Evolutionary conservation across 2,797 vertebrate species (phyloP).

Genomic region (Gobio occitaniae): DNA sequence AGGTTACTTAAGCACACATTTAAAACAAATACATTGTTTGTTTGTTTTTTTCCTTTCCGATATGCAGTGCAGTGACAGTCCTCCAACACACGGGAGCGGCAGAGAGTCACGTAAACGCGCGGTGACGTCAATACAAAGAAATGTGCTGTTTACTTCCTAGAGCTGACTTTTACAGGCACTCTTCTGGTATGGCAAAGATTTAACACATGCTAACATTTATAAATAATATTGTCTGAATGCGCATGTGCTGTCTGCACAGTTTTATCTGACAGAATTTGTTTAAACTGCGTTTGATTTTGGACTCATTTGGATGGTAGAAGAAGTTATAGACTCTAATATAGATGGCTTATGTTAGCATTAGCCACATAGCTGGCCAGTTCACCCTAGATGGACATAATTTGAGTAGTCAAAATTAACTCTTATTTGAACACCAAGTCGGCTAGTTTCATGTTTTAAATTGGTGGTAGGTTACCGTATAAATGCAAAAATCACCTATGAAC

Average conservation of each 20-base stretch:
- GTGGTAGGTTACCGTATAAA: neutral
- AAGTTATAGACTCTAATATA: neutral
- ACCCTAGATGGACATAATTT: conserved; percentile 16
- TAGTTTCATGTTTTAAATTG: neutral
- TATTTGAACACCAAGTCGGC: neutral
- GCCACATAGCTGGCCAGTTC: conserved; percentile 17
- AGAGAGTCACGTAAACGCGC: neutral
- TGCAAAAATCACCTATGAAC: neutral
- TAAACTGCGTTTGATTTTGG: neutral
- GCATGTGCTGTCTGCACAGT: neutral
- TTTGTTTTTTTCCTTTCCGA: neutral
- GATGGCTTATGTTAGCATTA: conserved; percentile 30
- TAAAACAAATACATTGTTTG: neutral
- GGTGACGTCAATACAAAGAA: conserved; percentile 36
- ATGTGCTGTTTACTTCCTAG: conserved; percentile 70
- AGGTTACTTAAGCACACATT: neutral
- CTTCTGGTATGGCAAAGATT: conserved; percentile 1
- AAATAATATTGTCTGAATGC: neutral
- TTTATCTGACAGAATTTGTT: neutral
- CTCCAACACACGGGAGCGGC: conserved; percentile 58
- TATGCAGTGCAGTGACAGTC: conserved; percentile 47
- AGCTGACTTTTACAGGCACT: conserved; percentile 26
- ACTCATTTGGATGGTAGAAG: neutral
- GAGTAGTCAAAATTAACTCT: neutral
- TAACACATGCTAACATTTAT: neutral